phyloP scores from a whole-genome alignment of 2,113 vertebrate species.

The Nothoprocta perdicaria region DNA sequence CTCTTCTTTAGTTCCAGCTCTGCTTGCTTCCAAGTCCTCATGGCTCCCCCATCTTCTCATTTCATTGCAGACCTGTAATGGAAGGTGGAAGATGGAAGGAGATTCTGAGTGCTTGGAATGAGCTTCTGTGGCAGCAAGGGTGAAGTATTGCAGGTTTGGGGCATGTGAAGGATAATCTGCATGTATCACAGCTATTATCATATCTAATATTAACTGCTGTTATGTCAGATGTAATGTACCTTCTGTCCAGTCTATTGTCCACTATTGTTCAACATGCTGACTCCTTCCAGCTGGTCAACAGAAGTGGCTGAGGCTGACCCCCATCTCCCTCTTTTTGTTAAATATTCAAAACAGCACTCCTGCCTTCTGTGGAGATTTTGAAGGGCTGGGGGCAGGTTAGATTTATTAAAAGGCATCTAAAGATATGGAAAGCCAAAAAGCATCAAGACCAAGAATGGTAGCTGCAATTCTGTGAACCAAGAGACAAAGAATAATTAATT shows the following conservation, averaged over 20 bases:
- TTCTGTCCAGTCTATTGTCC: neutral
- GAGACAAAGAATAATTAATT: neutral
- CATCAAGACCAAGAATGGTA: neutral
- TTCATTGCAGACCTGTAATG: neutral
- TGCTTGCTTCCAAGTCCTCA: neutral
- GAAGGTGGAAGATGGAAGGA: neutral
- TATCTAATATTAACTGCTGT: neutral
- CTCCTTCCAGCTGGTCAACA: neutral
- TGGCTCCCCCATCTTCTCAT: neutral
- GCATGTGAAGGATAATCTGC: neutral
- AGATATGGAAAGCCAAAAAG: neutral
- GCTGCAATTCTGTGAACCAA: rapidly evolving
- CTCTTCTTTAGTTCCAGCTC: neutral
- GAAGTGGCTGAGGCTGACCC: neutral
- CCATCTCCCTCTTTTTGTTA: neutral
- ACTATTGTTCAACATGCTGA: neutral
- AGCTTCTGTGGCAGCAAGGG: neutral
- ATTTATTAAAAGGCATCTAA: neutral
- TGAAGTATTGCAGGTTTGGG: neutral
- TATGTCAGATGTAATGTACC: neutral
- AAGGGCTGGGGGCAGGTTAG: neutral
- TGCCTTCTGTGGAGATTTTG: neutral
- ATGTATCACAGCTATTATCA: neutral
- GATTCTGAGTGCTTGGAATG: neutral
- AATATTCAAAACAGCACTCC: neutral